These are phyloP conservation scores for Orthosia gothica DNA, from an alignment of 2,888 invertebrate genomes.

Conservation along the genomic window DNA sequence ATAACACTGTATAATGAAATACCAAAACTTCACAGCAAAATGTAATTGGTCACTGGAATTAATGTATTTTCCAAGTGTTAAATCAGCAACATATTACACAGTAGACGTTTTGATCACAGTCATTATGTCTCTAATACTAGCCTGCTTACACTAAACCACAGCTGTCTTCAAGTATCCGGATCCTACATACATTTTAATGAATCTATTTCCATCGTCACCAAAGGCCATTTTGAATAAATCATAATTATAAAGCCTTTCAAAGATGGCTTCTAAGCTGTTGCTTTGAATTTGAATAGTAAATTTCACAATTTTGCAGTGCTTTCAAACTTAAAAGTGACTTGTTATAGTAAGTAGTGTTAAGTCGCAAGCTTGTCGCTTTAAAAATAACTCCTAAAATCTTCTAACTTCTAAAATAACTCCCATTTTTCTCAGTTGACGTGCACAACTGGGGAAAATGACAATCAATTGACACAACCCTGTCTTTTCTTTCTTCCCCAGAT, in stretches of 20 bases:
- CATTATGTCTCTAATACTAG: constrained; percentile 50
- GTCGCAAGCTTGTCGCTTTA: constrained; percentile 53
- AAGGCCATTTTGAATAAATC: constrained; percentile 63
- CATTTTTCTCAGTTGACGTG: constrained; percentile 57
- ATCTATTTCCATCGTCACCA: constrained; percentile 55
- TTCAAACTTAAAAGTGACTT: constrained; percentile 33
- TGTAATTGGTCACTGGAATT: constrained; percentile 47
- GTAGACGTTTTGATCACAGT: constrained; percentile 47
- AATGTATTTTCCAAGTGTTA: constrained; percentile 47
- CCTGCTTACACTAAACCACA: constrained; percentile 47
- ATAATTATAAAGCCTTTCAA: constrained; percentile 58
- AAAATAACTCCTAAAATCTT: constrained; percentile 48
- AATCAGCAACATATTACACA: constrained; percentile 43
- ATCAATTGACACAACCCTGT: constrained; percentile 63
- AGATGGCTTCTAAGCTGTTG: constrained; percentile 41
- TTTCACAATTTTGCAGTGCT: constrained; percentile 54
- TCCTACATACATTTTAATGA: constrained; percentile 66
- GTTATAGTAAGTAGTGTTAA: constrained; percentile 32
- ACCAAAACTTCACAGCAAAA: constrained; percentile 42
- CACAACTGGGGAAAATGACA: constrained; percentile 61
- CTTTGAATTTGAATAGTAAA: constrained; percentile 49
- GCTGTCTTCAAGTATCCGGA: constrained; percentile 51
- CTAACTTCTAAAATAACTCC: constrained; percentile 40
- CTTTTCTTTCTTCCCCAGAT: constrained; percentile 69
- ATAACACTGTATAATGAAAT: constrained; percentile 40